Conservation (phyloP, 2,113 vertebrate species). For the Hyaena hyaena region DNA sequence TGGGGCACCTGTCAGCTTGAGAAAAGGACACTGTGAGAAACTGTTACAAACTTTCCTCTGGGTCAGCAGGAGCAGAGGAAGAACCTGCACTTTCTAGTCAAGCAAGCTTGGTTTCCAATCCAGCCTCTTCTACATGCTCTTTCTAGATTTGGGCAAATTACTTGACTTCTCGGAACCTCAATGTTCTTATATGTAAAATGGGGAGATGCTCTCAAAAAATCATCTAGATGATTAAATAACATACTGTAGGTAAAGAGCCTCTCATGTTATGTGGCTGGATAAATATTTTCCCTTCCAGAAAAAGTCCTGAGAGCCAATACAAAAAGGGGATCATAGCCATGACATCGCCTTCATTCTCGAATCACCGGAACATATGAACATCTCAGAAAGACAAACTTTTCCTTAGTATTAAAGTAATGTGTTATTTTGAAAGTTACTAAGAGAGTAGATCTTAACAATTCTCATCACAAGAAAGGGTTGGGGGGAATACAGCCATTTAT, state of each 20-base stretch:
- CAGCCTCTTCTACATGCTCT: not conserved
- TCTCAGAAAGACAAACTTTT: not conserved
- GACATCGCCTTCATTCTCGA: not conserved
- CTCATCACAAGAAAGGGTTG: not conserved
- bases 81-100: not conserved
- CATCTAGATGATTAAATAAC: slow-evolving; percentile 6
- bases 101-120: not conserved
- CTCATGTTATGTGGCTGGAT: not conserved
- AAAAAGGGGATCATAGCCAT: not conserved
- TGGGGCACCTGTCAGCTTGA: not conserved
- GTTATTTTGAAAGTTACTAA: not conserved
- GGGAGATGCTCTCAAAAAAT: not conserved
- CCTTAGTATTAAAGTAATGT: not conserved
- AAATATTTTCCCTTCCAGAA: not conserved
- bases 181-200: slow-evolving; percentile 16
- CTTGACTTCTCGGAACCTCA: not conserved
- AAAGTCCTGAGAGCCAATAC: slow-evolving; percentile 12
- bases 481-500: not conserved
- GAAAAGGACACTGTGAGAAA: not conserved
- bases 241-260: not conserved
- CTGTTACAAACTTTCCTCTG: not conserved
- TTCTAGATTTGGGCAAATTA: not conserved
- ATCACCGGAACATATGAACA: not conserved
- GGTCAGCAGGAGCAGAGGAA: not conserved
- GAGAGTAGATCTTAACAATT: not conserved